A percentile compares a stretch with the other conserved stretches of the same genome.
Evolutionary conservation across 2,888 invertebrate species (phyloP).

Genomic region (Odontothrips loti): DNA sequence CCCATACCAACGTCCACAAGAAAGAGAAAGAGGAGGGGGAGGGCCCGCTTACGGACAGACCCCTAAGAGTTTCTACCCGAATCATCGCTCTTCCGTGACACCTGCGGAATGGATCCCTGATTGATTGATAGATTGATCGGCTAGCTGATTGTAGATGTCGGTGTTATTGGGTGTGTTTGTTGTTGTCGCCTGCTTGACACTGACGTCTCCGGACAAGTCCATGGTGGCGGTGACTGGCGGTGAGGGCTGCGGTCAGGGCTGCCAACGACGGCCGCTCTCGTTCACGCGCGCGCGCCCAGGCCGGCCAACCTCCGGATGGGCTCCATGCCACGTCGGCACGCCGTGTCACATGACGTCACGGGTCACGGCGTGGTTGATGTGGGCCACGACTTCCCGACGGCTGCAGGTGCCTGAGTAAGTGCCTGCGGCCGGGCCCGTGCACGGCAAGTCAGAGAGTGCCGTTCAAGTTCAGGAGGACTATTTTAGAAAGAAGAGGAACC

Average conservation of each 20-base stretch:
- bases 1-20: too few species aligned
- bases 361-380: neutral
- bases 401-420: too few species aligned
- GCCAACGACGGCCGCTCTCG: neutral
- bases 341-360: neutral
- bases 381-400: neutral
- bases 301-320: too few species aligned
- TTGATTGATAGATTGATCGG: neutral
- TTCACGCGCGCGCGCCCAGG: neutral
- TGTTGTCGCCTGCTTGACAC: conserved; percentile 6
- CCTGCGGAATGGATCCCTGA: neutral
- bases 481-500: too few species aligned
- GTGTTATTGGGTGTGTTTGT: neutral
- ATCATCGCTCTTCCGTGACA: too few species aligned
- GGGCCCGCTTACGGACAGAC: too few species aligned
- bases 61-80: too few species aligned
- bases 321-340: neutral
- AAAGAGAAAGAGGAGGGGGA: too few species aligned
- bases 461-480: too few species aligned
- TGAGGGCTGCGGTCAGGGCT: neutral
- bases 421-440: neutral
- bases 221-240: neutral
- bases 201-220: conserved; percentile 19
- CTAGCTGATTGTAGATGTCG: neutral
- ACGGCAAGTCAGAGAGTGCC: too few species aligned